Evolutionary conservation across 2,113 vertebrate genomes (phyloP), one percentile per base, ranked within the genome.

Genomic region (Pelusios castaneus): DNA sequence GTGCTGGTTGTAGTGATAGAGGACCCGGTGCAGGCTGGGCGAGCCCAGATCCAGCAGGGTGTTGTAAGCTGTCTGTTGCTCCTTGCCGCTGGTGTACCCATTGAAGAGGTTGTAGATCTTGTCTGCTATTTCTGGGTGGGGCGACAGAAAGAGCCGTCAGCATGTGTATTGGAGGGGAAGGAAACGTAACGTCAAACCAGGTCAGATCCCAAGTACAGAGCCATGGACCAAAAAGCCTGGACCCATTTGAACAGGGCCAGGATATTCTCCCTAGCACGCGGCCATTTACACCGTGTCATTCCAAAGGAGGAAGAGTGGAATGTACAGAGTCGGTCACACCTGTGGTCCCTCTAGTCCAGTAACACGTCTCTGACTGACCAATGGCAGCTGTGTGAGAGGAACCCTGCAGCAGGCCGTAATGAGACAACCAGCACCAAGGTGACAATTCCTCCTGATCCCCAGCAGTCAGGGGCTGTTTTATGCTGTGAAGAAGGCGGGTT

Each of bases 71-170:
- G 99, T 99, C 97, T 99, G 99, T 89, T 99, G 99, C 89, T 99
- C 99, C 94, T 99, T 99, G 54, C 99, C 99, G 0, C 99, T 99
- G 41, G 99, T 99, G 86, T 99, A 99, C 91, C 99, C 99, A 0
- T 99, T 99, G 97, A 99, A 99, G 96, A 99, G 98, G 93, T 99
- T 99, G 95, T 99, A 99, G 98, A 99, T 99, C 97, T 99, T 99
- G 96, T 99, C 99, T 13, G 99, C 98, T 91, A 99, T 99, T 98
- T 99, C 99, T 99, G 96, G 91, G 89, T 43, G 89, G 27, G 95
- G 95, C 85, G 41, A 95, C 77, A 89, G 34, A 52, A 58, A 27
- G 31, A 9, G 0, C 63, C 80, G 22, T 91, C 79, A 92, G 80
- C 14, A 22, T 5, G 13, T 14, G n/a, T 38, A 81, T 56, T 43